These are phyloP conservation scores for Sarcoramphus papa DNA, from an alignment of 2,797 vertebrate genomes.

Conservation along the genomic window DNA sequence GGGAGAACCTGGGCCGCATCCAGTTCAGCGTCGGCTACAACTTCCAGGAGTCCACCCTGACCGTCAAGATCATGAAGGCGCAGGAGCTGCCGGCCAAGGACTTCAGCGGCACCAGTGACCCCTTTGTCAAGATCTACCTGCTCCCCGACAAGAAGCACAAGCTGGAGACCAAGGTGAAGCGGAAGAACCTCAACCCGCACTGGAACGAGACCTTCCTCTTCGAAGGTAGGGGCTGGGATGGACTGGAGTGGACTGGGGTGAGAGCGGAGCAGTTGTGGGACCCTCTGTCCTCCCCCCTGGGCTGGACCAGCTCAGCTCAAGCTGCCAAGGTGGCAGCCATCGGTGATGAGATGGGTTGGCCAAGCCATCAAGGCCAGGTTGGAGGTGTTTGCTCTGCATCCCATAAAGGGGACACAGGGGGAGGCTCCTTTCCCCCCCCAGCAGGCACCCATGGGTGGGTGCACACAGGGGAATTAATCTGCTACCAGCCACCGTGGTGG, in stretches of 20 bases:
- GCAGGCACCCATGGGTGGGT: background rate
- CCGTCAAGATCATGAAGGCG: constrained; percentile 96
- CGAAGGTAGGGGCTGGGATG: constrained; percentile 78
- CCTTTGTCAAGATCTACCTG: constrained; percentile 98
- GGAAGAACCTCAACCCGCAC: constrained; percentile 98
- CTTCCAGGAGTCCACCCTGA: constrained; percentile 98
- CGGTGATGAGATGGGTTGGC: fast-evolving
- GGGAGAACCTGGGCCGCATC: constrained; percentile 91
- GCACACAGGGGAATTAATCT: background rate
- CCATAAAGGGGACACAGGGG: fast-evolving
- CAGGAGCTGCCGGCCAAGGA: constrained; percentile 97
- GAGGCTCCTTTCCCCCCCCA: background rate
- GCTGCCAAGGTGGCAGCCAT: fast-evolving
- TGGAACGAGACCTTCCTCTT: constrained; percentile 99
- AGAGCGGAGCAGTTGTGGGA: fast-evolving
- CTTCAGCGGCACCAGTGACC: constrained; percentile 97
- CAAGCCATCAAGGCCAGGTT: background rate
- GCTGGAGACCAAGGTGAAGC: constrained; percentile 98
- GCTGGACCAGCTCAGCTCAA: background rate
- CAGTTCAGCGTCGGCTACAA: constrained; percentile 97
- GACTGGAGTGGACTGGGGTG: background rate
- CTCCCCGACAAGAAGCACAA: constrained; percentile 99
- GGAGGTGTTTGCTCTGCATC: background rate
- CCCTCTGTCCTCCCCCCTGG: background rate
- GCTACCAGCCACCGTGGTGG: background rate